Evolutionary conservation across 2,888 invertebrate genomes (phyloP).

Genomic region (Rhamnusium bicolor): DNA sequence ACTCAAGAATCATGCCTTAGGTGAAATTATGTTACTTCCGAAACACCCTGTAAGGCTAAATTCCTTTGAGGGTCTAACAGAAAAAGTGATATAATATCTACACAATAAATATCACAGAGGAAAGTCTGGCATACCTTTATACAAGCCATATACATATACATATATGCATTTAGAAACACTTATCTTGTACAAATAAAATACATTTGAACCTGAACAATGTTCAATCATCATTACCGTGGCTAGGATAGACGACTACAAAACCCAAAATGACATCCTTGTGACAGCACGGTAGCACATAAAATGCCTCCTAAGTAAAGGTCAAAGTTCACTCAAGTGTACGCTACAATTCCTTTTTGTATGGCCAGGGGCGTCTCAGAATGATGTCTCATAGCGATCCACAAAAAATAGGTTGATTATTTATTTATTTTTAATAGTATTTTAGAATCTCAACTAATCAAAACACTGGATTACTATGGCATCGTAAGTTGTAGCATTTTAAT

Average conservation of each 20-base stretch:
- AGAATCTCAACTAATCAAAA: no score
- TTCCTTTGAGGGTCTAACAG: no score
- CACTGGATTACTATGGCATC: no score
- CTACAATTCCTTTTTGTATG: conserved; percentile 16
- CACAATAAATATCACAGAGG: no score
- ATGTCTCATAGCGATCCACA: no score
- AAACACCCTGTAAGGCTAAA: no score
- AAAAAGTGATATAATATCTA: no score
- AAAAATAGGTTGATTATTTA: no score
- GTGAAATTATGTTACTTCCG: no score
- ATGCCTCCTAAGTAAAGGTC: conserved; percentile 34
- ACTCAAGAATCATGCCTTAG: no score
- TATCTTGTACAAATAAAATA: background rate
- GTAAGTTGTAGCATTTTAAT: no score
- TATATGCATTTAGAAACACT: background rate
- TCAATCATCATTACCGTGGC: conserved; percentile 24
- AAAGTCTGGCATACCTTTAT: background rate
- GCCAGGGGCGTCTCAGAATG: conserved; percentile 32
- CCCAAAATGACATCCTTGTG: conserved; percentile 24
- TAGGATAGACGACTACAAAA: conserved; percentile 4
- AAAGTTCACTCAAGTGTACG: conserved; percentile 39
- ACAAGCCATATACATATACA: background rate
- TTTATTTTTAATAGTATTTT: no score
- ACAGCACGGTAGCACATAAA: conserved; percentile 32
- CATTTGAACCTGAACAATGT: background rate